Conservation (phyloP, 2,888 invertebrate genomes). For the Eretmocerus hayati region DNA sequence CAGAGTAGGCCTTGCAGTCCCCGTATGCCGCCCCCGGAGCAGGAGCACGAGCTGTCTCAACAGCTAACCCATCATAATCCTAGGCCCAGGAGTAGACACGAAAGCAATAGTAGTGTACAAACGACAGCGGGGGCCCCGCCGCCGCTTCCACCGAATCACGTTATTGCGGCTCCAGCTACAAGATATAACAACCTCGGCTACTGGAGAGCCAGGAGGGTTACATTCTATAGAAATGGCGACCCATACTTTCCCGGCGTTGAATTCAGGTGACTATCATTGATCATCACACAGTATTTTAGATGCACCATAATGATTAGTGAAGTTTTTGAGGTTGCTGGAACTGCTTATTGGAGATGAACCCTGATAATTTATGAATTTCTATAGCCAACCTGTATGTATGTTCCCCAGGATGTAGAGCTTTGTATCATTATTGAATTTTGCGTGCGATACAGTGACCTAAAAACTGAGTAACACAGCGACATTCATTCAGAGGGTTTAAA, state of each 20-base stretch:
- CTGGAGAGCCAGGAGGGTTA: conserved; percentile 79
- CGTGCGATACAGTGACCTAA: no score
- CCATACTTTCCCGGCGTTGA: conserved; percentile 86
- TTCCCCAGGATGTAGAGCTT: no score
- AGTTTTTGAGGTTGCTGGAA: not conserved
- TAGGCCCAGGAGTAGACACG: conserved; percentile 54
- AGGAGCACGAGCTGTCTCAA: conserved; percentile 55
- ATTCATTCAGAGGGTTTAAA: no score
- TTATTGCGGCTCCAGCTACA: conserved; percentile 32
- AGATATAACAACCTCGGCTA: conserved; percentile 75
- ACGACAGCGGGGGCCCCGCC: no score
- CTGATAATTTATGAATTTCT: no score
- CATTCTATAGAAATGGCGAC: conserved; percentile 91
- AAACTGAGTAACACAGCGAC: no score
- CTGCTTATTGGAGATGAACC: not conserved
- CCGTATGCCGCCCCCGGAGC: conserved; percentile 52
- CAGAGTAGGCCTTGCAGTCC: conserved; percentile 50
- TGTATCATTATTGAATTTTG: no score
- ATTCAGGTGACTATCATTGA: no score
- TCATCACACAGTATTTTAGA: no score
- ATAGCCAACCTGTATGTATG: no score
- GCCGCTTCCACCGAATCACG: not conserved
- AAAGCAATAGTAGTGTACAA: conserved; percentile 38
- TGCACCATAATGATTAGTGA: not conserved
- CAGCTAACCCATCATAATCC: conserved; percentile 47